phyloP scores from a whole-genome alignment of 2,888 invertebrate species.

The Orthosia gothica region DNA sequence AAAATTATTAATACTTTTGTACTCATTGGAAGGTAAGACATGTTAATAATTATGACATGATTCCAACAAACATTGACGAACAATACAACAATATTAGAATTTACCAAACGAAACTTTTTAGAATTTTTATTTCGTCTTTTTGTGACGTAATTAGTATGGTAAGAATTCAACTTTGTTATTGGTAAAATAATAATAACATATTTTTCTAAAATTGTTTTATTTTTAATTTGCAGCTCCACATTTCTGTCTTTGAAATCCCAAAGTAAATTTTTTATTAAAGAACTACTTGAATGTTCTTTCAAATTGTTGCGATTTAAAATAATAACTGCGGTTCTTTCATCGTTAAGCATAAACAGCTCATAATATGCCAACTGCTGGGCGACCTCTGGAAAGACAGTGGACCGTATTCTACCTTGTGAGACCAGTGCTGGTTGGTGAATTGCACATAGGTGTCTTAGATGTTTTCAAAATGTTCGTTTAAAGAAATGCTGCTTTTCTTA shows the following conservation, averaged over 20 bases:
- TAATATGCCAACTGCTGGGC: too few relatives aligned
- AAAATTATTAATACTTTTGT: not conserved
- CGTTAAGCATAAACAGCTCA: too few relatives aligned
- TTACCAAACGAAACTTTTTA: not conserved
- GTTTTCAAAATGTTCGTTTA: too few relatives aligned
- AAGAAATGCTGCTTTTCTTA: too few relatives aligned
- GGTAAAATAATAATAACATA: constrained; percentile 13
- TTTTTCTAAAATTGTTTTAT: not conserved
- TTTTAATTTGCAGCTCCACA: not conserved
- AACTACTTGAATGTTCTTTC: too few relatives aligned
- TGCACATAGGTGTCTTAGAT: too few relatives aligned
- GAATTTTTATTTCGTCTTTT: not conserved
- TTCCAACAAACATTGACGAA: not conserved
- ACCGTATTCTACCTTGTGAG: too few relatives aligned
- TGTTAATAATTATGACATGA: not conserved
- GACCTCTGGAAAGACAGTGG: too few relatives aligned
- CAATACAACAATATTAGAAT: not conserved
- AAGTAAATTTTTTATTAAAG: too few relatives aligned
- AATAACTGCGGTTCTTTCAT: too few relatives aligned
- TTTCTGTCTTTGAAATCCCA: not conserved
- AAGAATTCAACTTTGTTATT: not conserved
- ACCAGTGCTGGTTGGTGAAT: too few relatives aligned
- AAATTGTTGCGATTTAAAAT: not conserved
- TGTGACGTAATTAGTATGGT: not conserved
- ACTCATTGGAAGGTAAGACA: not conserved